Evolutionary conservation across 2,797 vertebrate species (phyloP).

Genomic region (Tapirus indicus): DNA sequence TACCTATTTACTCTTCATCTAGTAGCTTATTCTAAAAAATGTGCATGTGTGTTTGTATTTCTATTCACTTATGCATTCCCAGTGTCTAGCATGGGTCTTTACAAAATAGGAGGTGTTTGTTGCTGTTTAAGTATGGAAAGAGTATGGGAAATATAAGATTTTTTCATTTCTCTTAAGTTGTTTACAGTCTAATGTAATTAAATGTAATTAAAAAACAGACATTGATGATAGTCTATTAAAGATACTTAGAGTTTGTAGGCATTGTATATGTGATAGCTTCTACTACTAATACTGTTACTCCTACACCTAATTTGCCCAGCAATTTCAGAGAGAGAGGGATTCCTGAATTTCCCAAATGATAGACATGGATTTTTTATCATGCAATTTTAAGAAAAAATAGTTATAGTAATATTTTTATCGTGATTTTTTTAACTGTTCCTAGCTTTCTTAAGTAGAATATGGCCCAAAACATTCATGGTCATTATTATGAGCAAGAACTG

Average conservation of each 20-base stretch:
- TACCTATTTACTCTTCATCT: slow-evolving; percentile 50
- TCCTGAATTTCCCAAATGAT: background rate
- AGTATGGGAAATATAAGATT: background rate
- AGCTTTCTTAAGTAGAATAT: background rate
- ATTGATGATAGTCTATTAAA: background rate
- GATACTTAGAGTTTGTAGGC: background rate
- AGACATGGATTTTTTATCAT: background rate
- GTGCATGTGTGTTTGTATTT: background rate
- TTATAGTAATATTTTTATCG: background rate
- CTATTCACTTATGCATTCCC: background rate
- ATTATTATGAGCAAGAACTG: background rate
- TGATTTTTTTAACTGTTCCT: background rate
- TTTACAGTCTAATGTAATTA: background rate
- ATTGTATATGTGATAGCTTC: background rate
- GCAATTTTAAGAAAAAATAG: background rate
- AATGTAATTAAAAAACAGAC: background rate
- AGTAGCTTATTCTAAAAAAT: slow-evolving; percentile 7
- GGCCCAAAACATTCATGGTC: background rate
- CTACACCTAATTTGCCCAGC: background rate
- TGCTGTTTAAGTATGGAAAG: background rate
- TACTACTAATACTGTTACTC: background rate
- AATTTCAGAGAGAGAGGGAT: background rate
- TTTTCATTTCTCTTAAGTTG: background rate
- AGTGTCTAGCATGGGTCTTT: background rate
- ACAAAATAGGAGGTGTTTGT: background rate